Evolutionary conservation across 1,140 invertebrate species (phyloP).

Genomic region (Leptinotarsa texana): DNA sequence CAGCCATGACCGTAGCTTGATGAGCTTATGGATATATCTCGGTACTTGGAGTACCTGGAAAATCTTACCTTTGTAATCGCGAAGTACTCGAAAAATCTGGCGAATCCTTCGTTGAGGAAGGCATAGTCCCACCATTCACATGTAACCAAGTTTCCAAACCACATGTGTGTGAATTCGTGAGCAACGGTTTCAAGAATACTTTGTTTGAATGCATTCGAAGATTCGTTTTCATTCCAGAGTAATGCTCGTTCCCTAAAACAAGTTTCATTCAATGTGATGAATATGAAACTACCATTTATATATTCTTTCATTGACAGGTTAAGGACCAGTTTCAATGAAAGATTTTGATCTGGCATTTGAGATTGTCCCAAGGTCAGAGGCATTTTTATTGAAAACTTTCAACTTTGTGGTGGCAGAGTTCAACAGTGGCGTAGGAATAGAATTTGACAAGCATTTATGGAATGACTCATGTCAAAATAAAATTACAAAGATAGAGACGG

Average conservation of each 20-base stretch:
- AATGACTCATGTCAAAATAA: too few relatives aligned
- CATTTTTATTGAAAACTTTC: too few relatives aligned
- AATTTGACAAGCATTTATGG: too few relatives aligned
- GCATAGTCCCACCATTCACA: conserved; percentile 58
- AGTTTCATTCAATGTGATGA: background rate
- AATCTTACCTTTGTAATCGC: conserved; percentile 26
- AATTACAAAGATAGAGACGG: too few relatives aligned
- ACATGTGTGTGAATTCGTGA: conserved; percentile 69
- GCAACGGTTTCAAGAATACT: conserved; percentile 60
- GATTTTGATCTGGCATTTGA: background rate
- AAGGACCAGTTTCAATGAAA: background rate
- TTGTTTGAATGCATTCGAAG: conserved; percentile 56
- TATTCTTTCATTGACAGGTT: background rate
- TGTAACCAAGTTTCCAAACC: conserved; percentile 73
- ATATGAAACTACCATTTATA: background rate
- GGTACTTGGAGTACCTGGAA: background rate
- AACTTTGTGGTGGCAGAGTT: too few relatives aligned
- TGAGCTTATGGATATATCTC: background rate
- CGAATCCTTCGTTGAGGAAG: conserved; percentile 61
- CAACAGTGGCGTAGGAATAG: too few relatives aligned
- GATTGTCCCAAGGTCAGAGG: too few relatives aligned
- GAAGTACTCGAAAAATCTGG: conserved; percentile 55
- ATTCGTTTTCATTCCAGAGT: conserved; percentile 59
- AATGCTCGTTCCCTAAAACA: conserved; percentile 62
- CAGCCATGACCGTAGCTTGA: background rate